phyloP scores from a whole-genome alignment of 2,113 vertebrate species.

The Meleagris gallopavo region DNA sequence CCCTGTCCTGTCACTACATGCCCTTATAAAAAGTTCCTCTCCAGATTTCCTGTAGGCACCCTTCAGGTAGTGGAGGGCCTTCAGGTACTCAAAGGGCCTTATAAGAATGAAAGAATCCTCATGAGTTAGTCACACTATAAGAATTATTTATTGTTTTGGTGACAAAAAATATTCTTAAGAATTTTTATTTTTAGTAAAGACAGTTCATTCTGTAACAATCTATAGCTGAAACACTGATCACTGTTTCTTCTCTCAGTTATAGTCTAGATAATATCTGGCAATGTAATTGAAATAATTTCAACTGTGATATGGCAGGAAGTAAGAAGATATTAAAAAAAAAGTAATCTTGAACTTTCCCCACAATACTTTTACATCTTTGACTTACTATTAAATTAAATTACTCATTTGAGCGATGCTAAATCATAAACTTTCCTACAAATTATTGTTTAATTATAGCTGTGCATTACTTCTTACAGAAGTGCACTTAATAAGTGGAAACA shows the following conservation, averaged over 20 bases:
- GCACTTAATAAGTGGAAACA: neutral
- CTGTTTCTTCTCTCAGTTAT: neutral
- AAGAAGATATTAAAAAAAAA: neutral
- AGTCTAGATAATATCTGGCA: neutral
- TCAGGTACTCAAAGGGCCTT: no score
- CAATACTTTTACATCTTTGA: neutral
- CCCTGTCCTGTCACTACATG: no score
- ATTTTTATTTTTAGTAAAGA: neutral
- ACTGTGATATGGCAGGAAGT: neutral
- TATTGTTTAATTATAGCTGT: neutral
- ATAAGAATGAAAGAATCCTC: neutral
- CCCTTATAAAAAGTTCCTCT: no score
- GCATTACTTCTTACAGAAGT: neutral
- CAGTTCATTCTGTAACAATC: neutral
- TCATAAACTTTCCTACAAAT: neutral
- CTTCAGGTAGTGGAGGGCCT: no score
- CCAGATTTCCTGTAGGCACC: no score
- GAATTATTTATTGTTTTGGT: neutral
- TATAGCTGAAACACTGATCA: neutral
- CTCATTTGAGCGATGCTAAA: neutral
- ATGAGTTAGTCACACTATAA: neutral
- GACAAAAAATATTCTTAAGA: neutral
- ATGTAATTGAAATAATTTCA: neutral
- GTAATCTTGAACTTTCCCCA: neutral
- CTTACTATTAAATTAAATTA: neutral